Conservation (phyloP, 2,888 invertebrate genomes). For the Drosophila peninsularis region DNA sequence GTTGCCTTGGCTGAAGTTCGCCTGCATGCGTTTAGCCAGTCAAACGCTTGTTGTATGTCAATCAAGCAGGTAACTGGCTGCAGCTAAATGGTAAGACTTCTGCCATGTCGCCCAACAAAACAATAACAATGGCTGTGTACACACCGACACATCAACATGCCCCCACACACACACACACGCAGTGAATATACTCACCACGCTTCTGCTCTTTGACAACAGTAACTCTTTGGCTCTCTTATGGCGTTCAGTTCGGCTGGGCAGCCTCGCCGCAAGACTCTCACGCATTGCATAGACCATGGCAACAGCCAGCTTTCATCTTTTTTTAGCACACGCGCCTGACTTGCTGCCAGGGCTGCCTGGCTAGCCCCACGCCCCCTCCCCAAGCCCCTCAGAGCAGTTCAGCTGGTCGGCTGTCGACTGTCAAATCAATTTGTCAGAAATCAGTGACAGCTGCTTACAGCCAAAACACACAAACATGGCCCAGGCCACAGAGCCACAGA, state of each 20-base stretch:
- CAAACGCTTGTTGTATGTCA: conserved; percentile 37
- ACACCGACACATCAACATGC: background rate
- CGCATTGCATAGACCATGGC: conserved; percentile 62
- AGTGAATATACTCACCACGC: conserved; percentile 61
- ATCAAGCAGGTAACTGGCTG: conserved; percentile 62
- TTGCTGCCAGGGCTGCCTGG: conserved; percentile 32
- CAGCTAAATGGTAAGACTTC: conserved; percentile 28
- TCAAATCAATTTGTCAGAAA: conserved; percentile 83
- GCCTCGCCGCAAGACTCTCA: conserved; percentile 45
- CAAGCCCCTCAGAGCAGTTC: conserved; percentile 14
- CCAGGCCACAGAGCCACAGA: conserved; percentile 35
- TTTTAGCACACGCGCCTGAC: conserved; percentile 74
- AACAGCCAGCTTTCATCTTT: conserved; percentile 60
- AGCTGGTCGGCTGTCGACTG: conserved; percentile 75
- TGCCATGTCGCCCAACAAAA: conserved; percentile 33
- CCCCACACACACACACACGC: background rate
- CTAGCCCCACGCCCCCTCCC: background rate
- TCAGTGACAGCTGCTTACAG: conserved; percentile 83
- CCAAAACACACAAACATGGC: conserved; percentile 71
- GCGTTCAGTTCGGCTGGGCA: conserved; percentile 30
- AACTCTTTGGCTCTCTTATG: conserved; percentile 63
- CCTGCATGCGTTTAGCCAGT: conserved; percentile 36
- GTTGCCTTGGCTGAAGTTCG: conserved; percentile 20
- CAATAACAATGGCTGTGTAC: conserved; percentile 34
- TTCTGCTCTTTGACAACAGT: conserved; percentile 57